Conservation (phyloP, 2,888 invertebrate species). For the Eubasilissa splendida region DNA sequence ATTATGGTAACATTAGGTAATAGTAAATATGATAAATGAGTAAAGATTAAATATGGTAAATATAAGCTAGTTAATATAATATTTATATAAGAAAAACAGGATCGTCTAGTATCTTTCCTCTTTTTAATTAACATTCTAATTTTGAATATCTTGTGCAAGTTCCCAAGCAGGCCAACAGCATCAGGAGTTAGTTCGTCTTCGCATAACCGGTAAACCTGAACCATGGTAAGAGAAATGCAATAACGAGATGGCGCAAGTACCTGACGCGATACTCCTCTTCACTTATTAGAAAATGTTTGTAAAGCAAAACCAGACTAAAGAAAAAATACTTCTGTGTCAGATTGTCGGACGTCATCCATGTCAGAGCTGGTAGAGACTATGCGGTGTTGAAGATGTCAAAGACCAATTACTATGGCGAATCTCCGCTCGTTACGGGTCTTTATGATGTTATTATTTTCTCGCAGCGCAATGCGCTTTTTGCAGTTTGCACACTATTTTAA, state of each 20-base stretch:
- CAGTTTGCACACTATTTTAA: neutral
- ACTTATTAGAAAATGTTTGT: no score
- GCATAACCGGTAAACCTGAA: neutral
- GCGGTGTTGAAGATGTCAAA: conserved; percentile 3
- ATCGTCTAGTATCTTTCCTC: no score
- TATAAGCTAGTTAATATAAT: no score
- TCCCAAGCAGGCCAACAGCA: no score
- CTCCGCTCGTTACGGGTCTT: neutral
- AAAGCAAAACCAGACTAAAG: neutral
- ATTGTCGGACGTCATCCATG: neutral
- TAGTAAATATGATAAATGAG: no score
- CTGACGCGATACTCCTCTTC: no score
- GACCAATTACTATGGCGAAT: conserved; percentile 3
- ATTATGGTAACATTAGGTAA: no score
- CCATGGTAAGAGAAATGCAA: neutral
- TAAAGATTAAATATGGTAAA: no score
- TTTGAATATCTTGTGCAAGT: no score
- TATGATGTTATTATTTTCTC: conserved; percentile 1
- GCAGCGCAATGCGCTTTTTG: neutral
- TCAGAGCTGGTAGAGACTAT: neutral
- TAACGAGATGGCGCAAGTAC: neutral
- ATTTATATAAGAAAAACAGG: no score
- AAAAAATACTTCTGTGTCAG: neutral
- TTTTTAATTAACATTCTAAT: no score
- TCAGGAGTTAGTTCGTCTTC: neutral